Evolutionary conservation across 2,797 vertebrate genomes (phyloP), one percentile per base, ranked within the genome.

Genomic region (Momotus momota): DNA sequence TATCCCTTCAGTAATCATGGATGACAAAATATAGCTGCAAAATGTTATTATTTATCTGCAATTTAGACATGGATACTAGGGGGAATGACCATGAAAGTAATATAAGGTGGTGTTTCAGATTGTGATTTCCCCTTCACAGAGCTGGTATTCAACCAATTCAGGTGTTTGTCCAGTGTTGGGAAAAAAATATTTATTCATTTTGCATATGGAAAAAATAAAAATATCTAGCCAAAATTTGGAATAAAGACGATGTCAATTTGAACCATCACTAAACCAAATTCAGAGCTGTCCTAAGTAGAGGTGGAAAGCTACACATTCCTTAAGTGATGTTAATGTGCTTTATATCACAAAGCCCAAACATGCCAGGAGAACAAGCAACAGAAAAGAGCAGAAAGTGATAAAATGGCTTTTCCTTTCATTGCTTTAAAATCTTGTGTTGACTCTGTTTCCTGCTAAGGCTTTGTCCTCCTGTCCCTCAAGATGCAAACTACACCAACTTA

Each of bases 391-490:
- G 35, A 70, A 72, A 79, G 66, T 0, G 0, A 54, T 46, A 81
- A 74, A 92, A 85, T 40, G 41, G 40, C 45, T 78, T 74, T 86
- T 54, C 81, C 51, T 77, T 52, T 21, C 48, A 38, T 65, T 58
- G 45, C 60, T 82, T 83, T 29, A 61, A 80, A 83, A 64, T 43
- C 65, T 70, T 60, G 46, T 43, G 11, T 58, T 4, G 3, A 64
- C 48, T 79, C 26, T 52, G 19, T 71, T 90, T 81, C 71, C 86
- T 82, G 55, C 73, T 81, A 65, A 80, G 15, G 17, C 41, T 83
- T 93, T 93, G 46, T 86, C 78, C 60, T 57, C 55, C 78, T 81
- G 69, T 77, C 81, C 41, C 49, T 88, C 54, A 86, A 83, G 73
- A 91, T 78, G 64, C 74, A 81, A 83, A 80, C 51, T 57, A 43